Evolutionary conservation across 2,113 vertebrate species (phyloP).

Genomic region (Brachypteracias leptosomus): DNA sequence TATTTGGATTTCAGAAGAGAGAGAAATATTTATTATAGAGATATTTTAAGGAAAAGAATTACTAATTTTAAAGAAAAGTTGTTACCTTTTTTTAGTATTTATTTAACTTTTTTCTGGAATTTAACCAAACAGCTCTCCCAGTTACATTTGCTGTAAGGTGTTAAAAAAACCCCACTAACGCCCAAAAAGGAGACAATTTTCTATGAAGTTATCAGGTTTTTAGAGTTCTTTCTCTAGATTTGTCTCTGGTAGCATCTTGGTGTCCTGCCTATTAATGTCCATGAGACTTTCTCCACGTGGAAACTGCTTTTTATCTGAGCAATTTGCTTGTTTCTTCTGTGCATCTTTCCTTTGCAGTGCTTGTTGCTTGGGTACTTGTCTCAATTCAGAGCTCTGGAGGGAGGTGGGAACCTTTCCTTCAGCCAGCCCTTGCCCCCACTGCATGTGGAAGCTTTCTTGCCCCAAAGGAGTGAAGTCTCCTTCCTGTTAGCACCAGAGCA

Average conservation of each 20-base stretch:
- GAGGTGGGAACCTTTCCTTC: background rate
- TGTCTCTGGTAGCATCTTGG: background rate
- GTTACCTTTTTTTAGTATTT: background rate
- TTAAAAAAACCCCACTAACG: background rate
- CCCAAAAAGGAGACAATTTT: background rate
- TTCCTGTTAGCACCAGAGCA: background rate
- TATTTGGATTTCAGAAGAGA: background rate
- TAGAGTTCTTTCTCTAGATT: background rate
- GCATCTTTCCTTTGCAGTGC: background rate
- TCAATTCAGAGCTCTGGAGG: background rate
- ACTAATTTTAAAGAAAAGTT: background rate
- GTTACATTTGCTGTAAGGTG: background rate
- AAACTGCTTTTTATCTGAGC: background rate
- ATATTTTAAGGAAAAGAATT: background rate
- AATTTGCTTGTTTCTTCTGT: background rate
- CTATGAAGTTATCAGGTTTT: background rate
- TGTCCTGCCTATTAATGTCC: background rate
- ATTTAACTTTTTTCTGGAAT: background rate
- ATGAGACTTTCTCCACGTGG: background rate
- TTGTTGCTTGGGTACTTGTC: background rate
- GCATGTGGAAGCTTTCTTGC: background rate
- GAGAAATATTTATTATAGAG: background rate
- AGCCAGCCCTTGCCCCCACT: accelerated
- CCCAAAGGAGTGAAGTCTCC: background rate
- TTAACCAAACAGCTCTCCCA: background rate